Conservation (phyloP, 2,113 vertebrate genomes). For the Thryonomys swinderianus region DNA sequence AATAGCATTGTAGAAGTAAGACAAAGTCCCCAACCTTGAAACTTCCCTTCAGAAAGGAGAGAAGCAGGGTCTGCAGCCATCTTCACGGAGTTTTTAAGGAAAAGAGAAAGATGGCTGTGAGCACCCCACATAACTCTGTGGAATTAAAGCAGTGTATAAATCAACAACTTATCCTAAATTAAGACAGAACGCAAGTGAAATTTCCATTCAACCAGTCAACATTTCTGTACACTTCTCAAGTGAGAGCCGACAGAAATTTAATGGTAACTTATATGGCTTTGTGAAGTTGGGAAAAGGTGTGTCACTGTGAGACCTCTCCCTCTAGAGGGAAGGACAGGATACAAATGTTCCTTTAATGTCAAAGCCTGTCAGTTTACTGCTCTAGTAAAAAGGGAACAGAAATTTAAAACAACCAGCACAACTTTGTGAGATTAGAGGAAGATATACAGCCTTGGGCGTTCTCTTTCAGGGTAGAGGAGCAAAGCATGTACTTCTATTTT, state of each 20-base stretch:
- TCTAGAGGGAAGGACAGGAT: neutral
- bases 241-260: neutral
- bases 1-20: neutral
- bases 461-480: neutral
- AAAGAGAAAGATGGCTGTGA: neutral
- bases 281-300: neutral
- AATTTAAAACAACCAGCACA: neutral
- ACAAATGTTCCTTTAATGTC: neutral
- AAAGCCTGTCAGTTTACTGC: neutral
- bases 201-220: neutral
- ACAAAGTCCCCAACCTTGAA: neutral
- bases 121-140: neutral
- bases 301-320: neutral
- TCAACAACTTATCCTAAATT: neutral
- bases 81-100: neutral
- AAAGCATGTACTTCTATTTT: neutral
- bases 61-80: neutral
- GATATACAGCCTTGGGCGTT: neutral
- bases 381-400: neutral
- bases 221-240: neutral
- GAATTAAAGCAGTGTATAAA: neutral
- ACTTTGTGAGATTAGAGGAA: neutral
- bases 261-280: neutral
- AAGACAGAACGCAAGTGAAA: neutral
- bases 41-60: neutral